phyloP scores from a whole-genome alignment of 2,797 vertebrate species.

The Semaprochilodus insignis region DNA sequence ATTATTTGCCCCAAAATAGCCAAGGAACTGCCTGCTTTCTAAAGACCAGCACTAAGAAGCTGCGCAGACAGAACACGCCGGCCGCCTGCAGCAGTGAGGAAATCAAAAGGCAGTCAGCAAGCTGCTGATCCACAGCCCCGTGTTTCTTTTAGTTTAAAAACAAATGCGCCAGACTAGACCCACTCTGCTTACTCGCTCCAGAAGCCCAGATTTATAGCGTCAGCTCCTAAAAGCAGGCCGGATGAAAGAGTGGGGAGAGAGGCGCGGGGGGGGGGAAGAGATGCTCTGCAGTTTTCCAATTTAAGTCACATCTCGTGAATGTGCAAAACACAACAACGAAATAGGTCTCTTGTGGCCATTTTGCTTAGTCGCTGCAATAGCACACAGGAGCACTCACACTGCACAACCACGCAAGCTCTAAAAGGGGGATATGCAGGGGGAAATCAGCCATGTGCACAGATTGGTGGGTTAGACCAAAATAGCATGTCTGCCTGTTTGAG shows the following conservation, averaged over 20 bases:
- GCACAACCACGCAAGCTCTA: conserved; percentile 36
- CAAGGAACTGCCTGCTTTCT: background rate
- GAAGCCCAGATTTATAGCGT: conserved; percentile 17
- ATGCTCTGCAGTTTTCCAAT: conserved; percentile 33
- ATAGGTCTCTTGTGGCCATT: conserved; percentile 23
- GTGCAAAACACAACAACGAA: conserved; percentile 37
- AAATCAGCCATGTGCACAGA: conserved; percentile 51
- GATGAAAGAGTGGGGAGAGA: background rate
- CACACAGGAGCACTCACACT: conserved; percentile 29
- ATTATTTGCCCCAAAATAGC: background rate
- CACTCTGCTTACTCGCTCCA: conserved; percentile 11
- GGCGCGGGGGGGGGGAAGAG: background rate
- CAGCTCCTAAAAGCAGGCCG: conserved; percentile 26
- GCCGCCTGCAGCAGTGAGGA: background rate
- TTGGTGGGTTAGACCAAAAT: conserved; percentile 46
- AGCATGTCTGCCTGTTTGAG: conserved; percentile 37
- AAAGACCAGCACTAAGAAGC: background rate
- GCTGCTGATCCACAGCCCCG: background rate
- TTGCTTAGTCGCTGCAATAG: conserved; percentile 35
- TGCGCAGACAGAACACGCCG: background rate
- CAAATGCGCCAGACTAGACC: background rate
- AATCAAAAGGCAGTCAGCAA: background rate
- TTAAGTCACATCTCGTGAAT: conserved; percentile 56
- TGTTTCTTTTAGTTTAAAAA: conserved; percentile 19
- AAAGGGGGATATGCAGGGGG: conserved; percentile 38